Evolutionary conservation across 2,113 vertebrate genomes (phyloP), one percentile per base, ranked within the genome.

Genomic region (Mus spicilegus): DNA sequence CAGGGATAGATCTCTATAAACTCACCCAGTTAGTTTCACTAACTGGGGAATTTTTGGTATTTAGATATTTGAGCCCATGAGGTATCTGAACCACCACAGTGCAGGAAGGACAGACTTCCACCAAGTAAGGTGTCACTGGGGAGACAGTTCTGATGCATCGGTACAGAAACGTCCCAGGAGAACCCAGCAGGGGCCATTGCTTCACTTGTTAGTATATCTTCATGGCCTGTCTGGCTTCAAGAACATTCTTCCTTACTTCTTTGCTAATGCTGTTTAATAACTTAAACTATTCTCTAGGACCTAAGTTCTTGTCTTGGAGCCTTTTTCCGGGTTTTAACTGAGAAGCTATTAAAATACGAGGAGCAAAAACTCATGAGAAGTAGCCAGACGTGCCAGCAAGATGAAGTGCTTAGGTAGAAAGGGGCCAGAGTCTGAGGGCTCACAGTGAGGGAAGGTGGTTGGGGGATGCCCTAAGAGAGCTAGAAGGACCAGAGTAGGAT

Each of bases 401-500:
- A 33, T 42, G 19, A 5, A 3, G 33, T 24, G 4, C 51, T 13
- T 39, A 2, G n/a, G 82, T 26, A 42, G 36, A 42, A 11, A 3
- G 30, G 30, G 33, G 12, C 10, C 0, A 65, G 26, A 16, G 11
- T 39, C 33, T 9, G 49, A 49, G 80, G n/a, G 54, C 70, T 42
- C 0, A 0, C 1, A 11, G 36, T 11, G 0, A 67, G 9, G 49
- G 61, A 67, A 24, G 22, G 61, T 11, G 14, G 77, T 5, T 0
- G 1, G 6, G 91, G 89, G 89, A 13, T 2, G 6, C 46, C 36
- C 1, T 30, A n/a, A 70, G 42, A 17, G 16, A 39, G 13, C 51
- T 0, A 33, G 33, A 77, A 51, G 51, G 70, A 26, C 33, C 16
- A 0, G 2, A n/a, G 81, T n/a, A 7, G 42, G 67, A 63, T 9